phyloP scores from a whole-genome alignment of 2,113 vertebrate genomes.

The Chaetops frenatus region DNA sequence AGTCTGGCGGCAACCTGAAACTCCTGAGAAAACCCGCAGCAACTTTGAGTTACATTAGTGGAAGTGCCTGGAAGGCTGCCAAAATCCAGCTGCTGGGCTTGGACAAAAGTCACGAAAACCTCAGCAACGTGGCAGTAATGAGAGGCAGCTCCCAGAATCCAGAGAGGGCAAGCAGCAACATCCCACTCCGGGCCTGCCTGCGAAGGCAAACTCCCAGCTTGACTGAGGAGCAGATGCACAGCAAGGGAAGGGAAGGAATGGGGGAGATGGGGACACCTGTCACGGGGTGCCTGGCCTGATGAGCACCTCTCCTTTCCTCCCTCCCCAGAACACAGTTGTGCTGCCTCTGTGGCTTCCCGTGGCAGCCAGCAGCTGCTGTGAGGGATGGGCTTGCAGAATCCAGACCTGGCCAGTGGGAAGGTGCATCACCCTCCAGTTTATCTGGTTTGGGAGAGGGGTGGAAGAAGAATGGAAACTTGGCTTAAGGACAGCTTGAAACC shows the following conservation, averaged over 20 bases:
- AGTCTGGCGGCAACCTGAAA: background rate
- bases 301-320: background rate
- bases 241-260: background rate
- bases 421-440: background rate
- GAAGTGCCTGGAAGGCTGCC: slow-evolving; percentile 46
- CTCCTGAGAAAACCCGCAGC: slow-evolving; percentile 4
- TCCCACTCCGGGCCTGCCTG: background rate
- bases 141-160: background rate
- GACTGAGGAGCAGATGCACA: background rate
- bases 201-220: background rate
- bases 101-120: background rate
- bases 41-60: slow-evolving; percentile 18
- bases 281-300: background rate
- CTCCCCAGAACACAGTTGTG: background rate
- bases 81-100: slow-evolving; percentile 36
- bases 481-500: background rate
- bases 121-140: background rate
- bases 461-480: background rate
- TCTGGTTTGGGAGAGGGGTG: background rate
- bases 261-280: background rate
- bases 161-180: background rate
- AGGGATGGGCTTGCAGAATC: background rate
- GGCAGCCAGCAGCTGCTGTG: background rate
- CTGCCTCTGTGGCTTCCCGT: background rate
- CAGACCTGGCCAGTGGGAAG: background rate